Evolutionary conservation across 2,113 vertebrate genomes (phyloP), one percentile per base, ranked within the genome.

Genomic region (Poeciliopsis prolifica): DNA sequence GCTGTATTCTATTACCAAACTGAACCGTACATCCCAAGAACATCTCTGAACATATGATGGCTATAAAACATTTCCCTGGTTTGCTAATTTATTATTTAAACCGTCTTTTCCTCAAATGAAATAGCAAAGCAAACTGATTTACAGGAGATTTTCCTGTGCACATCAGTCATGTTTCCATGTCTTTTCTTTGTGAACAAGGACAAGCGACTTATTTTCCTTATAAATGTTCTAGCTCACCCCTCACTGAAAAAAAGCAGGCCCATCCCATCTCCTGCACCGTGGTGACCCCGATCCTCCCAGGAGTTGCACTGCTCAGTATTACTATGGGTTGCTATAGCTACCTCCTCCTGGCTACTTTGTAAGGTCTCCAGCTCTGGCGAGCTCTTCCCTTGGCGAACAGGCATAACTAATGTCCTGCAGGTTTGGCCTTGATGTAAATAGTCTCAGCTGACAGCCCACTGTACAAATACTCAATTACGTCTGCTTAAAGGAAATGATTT

Each of bases 401-500:
- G 94, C 96, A 96, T 96, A 97, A 96, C 95, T 95, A 96, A 98
- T 96, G 96, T 91, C 90, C 94, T 91, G 94, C 95, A 94, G 94
- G 92, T 95, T 94, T 92, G 88, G 92, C 93, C 92, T 93, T 96
- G 95, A 96, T 96, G 96, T 96, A 96, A 96, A 97, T 96, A 95
- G 95, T 96, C 96, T 96, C 95, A 94, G 94, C 92, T 96, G 96
- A 96, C 96, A 96, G 94, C 86, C 79, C 92, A 96, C 95, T 96
- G 95, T 97, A 96, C 95, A 95, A 95, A 96, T 96, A 96, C 95
- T 97, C 96, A 95, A 96, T 98, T 98, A 96, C 92, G 94, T 95
- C 95, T 96, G 95, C 95, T 97, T 96, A 96, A 96, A 97, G 95
- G 95, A 96, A 97, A 97, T 96, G 95, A 98, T 99, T 98, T 98